Evolutionary conservation across 2,113 vertebrate genomes (phyloP).

Genomic region (Deroptyus accipitrinus): DNA sequence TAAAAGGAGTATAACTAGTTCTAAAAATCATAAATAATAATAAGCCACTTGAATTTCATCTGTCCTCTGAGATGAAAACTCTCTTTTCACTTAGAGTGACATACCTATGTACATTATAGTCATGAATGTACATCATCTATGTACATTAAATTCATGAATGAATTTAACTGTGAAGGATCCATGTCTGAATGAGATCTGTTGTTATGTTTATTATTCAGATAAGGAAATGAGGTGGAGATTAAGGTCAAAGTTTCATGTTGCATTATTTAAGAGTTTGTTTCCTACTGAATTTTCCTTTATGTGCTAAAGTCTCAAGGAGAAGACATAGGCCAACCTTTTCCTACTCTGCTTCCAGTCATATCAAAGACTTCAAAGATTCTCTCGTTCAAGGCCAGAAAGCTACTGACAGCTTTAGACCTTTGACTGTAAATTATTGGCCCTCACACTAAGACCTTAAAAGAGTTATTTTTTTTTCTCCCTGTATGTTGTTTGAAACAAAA

Average conservation of each 20-base stretch:
- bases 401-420: background rate
- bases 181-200: background rate
- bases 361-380: background rate
- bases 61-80: background rate
- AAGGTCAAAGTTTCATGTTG: background rate
- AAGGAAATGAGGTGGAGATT: background rate
- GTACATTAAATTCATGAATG: background rate
- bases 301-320: background rate
- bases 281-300: background rate
- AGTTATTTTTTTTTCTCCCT: rapidly evolving
- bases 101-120: background rate
- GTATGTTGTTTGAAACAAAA: background rate
- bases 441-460: background rate
- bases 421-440: background rate
- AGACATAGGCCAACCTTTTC: background rate
- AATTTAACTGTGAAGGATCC: background rate
- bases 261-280: background rate
- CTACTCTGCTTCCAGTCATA: background rate
- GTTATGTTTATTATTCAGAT: background rate
- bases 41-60: background rate
- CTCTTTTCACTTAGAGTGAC: background rate
- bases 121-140: background rate
- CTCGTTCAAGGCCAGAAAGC: background rate
- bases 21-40: background rate
- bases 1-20: background rate